Evolutionary conservation across 1,140 invertebrate species (phyloP).

Genomic region (Caerostris darwini): DNA sequence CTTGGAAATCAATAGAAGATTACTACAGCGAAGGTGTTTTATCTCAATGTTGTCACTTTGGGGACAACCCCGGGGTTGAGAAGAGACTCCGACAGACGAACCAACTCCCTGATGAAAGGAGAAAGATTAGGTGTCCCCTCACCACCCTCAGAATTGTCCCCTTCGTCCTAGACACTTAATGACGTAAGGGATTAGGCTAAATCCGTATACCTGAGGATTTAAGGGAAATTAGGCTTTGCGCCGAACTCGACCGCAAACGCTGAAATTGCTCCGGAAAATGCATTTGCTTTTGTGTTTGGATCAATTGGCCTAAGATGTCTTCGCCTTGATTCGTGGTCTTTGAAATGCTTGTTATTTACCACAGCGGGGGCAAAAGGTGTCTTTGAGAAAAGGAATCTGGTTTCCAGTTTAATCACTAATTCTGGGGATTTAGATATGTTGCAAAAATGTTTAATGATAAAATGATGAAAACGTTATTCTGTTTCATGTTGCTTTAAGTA

Average conservation of each 20-base stretch:
- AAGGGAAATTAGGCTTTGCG: constrained; percentile 57
- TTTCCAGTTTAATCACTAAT: not conserved
- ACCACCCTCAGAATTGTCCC: constrained; percentile 24
- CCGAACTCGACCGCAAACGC: constrained; percentile 49
- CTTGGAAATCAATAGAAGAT: not conserved
- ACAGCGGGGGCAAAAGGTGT: not conserved
- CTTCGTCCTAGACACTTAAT: constrained; percentile 35
- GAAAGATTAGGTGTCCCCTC: constrained; percentile 52
- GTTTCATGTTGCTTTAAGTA: too few relatives aligned
- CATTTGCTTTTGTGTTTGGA: constrained; percentile 22
- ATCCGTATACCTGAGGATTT: constrained; percentile 39
- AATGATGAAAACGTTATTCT: too few relatives aligned
- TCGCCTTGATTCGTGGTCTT: not conserved
- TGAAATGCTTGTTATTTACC: constrained; percentile 1
- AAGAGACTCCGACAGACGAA: constrained; percentile 6
- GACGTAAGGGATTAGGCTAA: constrained; percentile 69
- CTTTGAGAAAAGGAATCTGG: not conserved
- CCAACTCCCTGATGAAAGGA: constrained; percentile 27
- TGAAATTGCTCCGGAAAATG: constrained; percentile 32
- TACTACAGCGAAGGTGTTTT: not conserved
- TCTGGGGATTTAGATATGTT: too few relatives aligned
- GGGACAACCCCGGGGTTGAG: not conserved
- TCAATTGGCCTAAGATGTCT: not conserved
- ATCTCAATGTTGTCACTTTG: not conserved
- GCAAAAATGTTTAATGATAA: too few relatives aligned